Percentiles rank a stretch among this genome's conserved stretches.
Conservation (phyloP, 2,888 invertebrate genomes). For the Sarcophaga carnaria region DNA sequence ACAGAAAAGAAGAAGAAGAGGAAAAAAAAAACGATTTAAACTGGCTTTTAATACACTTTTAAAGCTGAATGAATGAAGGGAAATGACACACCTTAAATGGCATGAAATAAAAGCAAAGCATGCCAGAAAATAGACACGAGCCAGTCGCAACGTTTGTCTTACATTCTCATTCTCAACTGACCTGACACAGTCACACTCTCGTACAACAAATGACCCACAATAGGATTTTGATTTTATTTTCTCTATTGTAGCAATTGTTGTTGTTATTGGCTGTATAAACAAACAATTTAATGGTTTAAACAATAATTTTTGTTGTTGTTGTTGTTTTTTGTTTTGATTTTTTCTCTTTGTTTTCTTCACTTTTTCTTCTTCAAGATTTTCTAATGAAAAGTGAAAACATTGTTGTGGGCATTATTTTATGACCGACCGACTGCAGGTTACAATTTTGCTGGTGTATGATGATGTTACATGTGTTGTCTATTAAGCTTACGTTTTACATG, state of each 20-base stretch:
- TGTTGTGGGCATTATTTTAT: constrained; percentile 52
- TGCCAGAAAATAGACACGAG: constrained; percentile 39
- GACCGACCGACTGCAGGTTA: neutral
- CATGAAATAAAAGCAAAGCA: constrained; percentile 19
- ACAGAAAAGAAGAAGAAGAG: neutral
- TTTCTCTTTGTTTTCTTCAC: constrained; percentile 14
- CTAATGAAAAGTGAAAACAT: constrained; percentile 67
- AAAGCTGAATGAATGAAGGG: neutral
- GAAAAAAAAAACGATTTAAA: constrained; percentile 44
- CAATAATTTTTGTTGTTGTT: constrained; percentile 37
- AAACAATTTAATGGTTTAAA: constrained; percentile 53
- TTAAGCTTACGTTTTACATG: neutral
- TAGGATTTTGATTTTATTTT: constrained; percentile 55
- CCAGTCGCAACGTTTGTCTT: neutral
- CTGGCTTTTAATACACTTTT: constrained; percentile 39
- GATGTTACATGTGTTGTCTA: neutral
- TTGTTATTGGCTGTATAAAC: neutral
- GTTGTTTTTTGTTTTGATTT: neutral
- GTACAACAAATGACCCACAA: constrained; percentile 65
- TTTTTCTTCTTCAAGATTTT: constrained; percentile 5
- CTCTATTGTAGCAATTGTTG: neutral
- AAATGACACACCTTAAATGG: constrained; percentile 70
- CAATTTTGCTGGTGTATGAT: neutral
- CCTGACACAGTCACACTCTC: constrained; percentile 37
- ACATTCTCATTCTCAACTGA: constrained; percentile 11